phyloP scores from a whole-genome alignment of 2,888 invertebrate genomes.

The Caenorhabditis sinica region DNA sequence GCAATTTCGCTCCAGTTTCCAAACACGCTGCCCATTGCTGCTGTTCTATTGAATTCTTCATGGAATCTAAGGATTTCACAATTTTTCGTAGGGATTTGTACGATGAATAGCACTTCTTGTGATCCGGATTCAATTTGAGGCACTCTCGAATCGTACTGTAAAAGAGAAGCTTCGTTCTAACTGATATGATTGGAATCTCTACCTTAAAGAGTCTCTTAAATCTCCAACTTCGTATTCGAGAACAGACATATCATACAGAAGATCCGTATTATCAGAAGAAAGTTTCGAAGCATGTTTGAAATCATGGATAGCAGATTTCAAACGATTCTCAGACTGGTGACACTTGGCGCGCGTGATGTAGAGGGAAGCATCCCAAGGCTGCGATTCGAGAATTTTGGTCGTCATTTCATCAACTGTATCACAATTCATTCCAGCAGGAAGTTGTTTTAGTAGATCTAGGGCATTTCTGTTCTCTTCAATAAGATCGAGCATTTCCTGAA shows the following conservation, averaged over 20 bases:
- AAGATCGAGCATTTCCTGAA: slow-evolving; percentile 15
- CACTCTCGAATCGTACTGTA: slow-evolving; percentile 94
- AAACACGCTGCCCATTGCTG: slow-evolving; percentile 87
- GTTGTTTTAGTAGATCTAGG: neutral
- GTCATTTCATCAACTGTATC: slow-evolving; percentile 10
- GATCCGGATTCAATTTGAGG: slow-evolving; percentile 97
- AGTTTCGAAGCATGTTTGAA: slow-evolving; percentile 50
- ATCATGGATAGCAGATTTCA: slow-evolving; percentile 48
- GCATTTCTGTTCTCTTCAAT: neutral
- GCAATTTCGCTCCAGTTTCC: slow-evolving; percentile 87
- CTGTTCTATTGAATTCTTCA: slow-evolving; percentile 37
- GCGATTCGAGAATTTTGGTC: slow-evolving; percentile 37
- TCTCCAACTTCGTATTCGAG: slow-evolving; percentile 45
- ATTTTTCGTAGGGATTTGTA: slow-evolving; percentile 97
- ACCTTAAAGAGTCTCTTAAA: slow-evolving; percentile 36
- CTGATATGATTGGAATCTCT: neutral
- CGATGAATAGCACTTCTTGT: slow-evolving; percentile 95
- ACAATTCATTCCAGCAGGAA: slow-evolving; percentile 9
- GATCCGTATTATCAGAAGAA: slow-evolving; percentile 36
- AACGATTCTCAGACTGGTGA: neutral
- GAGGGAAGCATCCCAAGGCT: slow-evolving; percentile 35
- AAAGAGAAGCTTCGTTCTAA: slow-evolving; percentile 36
- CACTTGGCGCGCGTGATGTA: slow-evolving; percentile 38
- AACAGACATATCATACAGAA: slow-evolving; percentile 38
- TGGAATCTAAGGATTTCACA: slow-evolving; percentile 85